These are phyloP conservation scores for Nipponia nippon DNA, from an alignment of 2,113 vertebrate genomes.

Conservation along the genomic window DNA sequence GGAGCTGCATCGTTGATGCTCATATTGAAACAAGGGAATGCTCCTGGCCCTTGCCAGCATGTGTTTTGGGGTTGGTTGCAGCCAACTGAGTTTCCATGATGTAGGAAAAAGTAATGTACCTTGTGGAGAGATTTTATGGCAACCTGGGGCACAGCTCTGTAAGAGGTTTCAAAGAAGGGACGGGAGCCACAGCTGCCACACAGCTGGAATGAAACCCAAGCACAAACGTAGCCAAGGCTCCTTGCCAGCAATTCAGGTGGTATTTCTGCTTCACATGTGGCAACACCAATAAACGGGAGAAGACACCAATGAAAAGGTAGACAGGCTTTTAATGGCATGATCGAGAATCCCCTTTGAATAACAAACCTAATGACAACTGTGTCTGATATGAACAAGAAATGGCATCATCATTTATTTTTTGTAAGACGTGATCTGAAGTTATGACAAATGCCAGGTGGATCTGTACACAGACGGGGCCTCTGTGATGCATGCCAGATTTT, in stretches of 20 bases:
- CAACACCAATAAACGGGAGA: constrained; percentile 24
- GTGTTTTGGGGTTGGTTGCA: background rate
- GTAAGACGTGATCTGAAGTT: constrained; percentile 33
- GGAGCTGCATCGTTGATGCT: background rate
- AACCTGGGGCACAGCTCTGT: background rate
- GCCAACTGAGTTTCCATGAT: background rate
- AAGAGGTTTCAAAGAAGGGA: background rate
- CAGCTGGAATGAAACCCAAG: background rate
- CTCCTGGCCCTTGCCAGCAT: background rate
- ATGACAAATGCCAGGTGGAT: constrained; percentile 56
- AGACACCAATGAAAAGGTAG: constrained; percentile 72
- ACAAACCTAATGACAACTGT: constrained; percentile 72
- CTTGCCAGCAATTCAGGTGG: background rate
- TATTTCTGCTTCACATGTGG: background rate
- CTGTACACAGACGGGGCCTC: constrained; percentile 60
- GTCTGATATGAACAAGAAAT: constrained; percentile 62
- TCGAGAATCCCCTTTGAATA: constrained; percentile 74
- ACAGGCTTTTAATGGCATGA: constrained; percentile 81
- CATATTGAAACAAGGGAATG: background rate
- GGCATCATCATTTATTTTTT: background rate
- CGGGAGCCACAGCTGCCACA: background rate
- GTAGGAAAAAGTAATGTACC: background rate
- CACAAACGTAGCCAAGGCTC: background rate
- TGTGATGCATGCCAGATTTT: constrained; percentile 67
- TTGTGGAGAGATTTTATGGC: background rate